Evolutionary conservation across 2,797 vertebrate genomes (phyloP).

Genomic region (Lutjanus argentimaculatus): DNA sequence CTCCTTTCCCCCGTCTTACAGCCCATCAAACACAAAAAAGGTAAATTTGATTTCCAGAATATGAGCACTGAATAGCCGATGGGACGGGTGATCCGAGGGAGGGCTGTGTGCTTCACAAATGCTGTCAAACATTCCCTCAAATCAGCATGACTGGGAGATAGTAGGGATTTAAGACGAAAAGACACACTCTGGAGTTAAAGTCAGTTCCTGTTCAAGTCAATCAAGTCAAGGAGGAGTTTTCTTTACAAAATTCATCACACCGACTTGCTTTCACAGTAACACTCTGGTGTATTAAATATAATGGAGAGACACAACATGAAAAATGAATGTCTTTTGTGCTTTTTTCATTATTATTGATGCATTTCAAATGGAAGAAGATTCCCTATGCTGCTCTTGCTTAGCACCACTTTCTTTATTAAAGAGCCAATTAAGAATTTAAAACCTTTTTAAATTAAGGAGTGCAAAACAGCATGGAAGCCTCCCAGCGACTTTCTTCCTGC

Average conservation of each 20-base stretch:
- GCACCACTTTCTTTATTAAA: conserved; percentile 78
- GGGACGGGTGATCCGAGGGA: conserved; percentile 41
- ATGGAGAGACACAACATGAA: conserved; percentile 69
- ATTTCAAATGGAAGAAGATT: conserved; percentile 73
- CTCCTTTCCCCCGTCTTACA: conserved; percentile 45
- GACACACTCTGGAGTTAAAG: conserved; percentile 56
- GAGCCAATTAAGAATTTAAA: conserved; percentile 78
- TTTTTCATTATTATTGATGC: conserved; percentile 78
- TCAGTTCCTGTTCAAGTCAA: conserved; percentile 72
- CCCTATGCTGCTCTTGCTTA: conserved; percentile 65
- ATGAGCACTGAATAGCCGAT: conserved; percentile 39
- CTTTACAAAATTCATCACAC: conserved; percentile 77
- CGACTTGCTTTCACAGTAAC: conserved; percentile 64
- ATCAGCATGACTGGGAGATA: conserved; percentile 55
- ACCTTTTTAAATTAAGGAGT: conserved; percentile 62
- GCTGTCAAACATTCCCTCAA: conserved; percentile 65
- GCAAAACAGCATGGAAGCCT: conserved; percentile 57
- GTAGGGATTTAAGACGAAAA: conserved; percentile 59
- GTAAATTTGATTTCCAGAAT: conserved; percentile 58
- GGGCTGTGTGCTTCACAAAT: conserved; percentile 37
- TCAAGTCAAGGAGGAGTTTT: conserved; percentile 65
- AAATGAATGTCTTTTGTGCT: conserved; percentile 73
- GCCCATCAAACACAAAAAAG: conserved; percentile 52
- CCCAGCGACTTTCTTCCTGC: conserved; percentile 39
- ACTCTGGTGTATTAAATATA: conserved; percentile 71